Evolutionary conservation across 2,797 vertebrate genomes (phyloP), one percentile per base, ranked within the genome.

Genomic region (Cossypha dichroa): DNA sequence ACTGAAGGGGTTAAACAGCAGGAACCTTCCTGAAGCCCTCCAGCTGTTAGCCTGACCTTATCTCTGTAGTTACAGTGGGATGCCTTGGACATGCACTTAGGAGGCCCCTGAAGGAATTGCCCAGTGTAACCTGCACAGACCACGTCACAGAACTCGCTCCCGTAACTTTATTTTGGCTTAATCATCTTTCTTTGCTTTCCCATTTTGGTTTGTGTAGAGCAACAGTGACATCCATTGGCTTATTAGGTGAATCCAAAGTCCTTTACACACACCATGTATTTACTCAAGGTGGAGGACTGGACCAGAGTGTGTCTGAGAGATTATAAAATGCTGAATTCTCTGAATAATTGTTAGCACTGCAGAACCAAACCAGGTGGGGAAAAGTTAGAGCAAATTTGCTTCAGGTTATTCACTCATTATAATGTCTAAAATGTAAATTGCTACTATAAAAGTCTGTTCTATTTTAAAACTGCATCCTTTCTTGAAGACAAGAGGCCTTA

Each of bases 211-310:
- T 95, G 41, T 75, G 7, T 54, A 84, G 95, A 69, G 62, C 97
- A 96, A 96, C 94, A 97, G 96, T 97, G 97, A 98, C 97, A 97
- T 98, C 97, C 98, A 49, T 97, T 95, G 97, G 96, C 76, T 91
- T 92, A 8, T 66, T 67, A 67, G 88, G 46, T 87, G 96, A 59
- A 93, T 76, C 90, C 72, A 33, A 84, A 81, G 73, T 17, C 10
- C 43, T 80, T 76, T 41, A 41, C 46, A 59, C 26, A 74, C 4
- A 3, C 10, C n/a, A 3, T 10, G 6, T 80, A 7, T 94, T 83
- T 88, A 38, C 58, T 48, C 40, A 78, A 48, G 83, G 67, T 62
- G 70, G 70, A 75, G 54, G 52, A 40, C 36, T 60, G 62, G 48
- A 55, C 55, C 48, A 29, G 31, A 41, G 22, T 34, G 40, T 10